Evolutionary conservation across 2,888 invertebrate species (phyloP).

Genomic region (Lutraria lutraria): DNA sequence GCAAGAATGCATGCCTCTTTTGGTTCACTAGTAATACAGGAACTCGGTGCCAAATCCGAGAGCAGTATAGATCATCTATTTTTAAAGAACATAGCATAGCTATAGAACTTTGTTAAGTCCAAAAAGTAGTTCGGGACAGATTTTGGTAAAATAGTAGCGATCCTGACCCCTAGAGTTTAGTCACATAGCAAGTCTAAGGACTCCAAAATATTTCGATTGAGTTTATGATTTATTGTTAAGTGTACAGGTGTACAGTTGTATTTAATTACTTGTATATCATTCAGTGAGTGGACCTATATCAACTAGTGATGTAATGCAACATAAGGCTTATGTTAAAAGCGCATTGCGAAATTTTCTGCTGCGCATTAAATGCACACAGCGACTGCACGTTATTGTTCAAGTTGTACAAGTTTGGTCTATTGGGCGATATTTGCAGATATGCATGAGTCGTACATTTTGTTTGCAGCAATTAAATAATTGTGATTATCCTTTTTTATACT

Average conservation of each 20-base stretch:
- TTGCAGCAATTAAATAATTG: not conserved
- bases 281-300: not conserved
- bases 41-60: too few relatives aligned
- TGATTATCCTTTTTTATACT: slow-evolving; percentile 51
- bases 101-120: too few relatives aligned
- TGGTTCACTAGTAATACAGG: too few relatives aligned
- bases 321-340: not conserved
- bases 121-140: too few relatives aligned
- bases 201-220: not conserved
- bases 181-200: too few relatives aligned
- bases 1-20: too few relatives aligned
- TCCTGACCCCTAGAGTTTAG: too few relatives aligned
- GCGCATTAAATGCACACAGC: slow-evolving; percentile 2
- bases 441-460: not conserved
- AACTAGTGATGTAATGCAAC: too few relatives aligned
- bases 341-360: not conserved
- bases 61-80: too few relatives aligned
- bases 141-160: too few relatives aligned
- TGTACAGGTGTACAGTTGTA: slow-evolving; percentile 2
- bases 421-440: not conserved
- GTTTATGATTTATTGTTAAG: not conserved
- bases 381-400: not conserved
- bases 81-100: too few relatives aligned
- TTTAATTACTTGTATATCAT: slow-evolving; percentile 10
- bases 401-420: not conserved